Base-by-base conservation (phyloP, 2,113 vertebrate species). In the Apistogramma diplotaenia region DNA sequence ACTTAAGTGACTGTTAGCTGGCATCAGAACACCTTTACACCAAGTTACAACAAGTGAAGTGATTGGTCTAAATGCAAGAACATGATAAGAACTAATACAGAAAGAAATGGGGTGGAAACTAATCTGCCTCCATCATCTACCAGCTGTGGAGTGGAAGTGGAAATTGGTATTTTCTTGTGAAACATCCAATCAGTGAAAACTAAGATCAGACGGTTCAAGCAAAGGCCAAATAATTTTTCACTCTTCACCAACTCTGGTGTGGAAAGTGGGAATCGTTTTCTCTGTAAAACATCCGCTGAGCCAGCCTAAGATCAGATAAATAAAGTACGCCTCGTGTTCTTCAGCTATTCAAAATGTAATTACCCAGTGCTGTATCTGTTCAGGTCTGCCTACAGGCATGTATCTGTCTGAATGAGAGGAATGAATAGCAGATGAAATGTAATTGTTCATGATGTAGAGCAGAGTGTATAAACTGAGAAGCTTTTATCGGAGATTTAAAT, bases 331-430 rank as follows among this genome's bases (percentile, higher is more conserved):
- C 18, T 75, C 43, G 4, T 84, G 76, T 85, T 85, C 72, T 65
- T 53, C 67, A 53, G 84, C 76, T 65, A 72, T 72, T 90, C 84
- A 71, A 54, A 82, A 81, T 73, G 70, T 86, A 84, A 87, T 81
- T 77, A 87, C 56, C 51, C 40, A 35, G 10, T 7, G 35, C 51
- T 72, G 60, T 81, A 55, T 81, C 58, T 65, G 83, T 61, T 78
- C 65, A 40, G 86, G 81, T 84, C 81, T 79, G 83, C 83, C 88
- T 86, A 79, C 71, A 74, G 81, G 78, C 67, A 2, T 62, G 74
- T 53, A 23, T 53, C 59, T 65, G 60, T 53, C 37, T 13, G 67
- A 82, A 70, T 60, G 51, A 74, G 29, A 58, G n/a, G 25, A 76
- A 75, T 67, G 74, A 78, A 85, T 59, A 59, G 81, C 37, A 74